phyloP scores from a whole-genome alignment of 2,113 vertebrate species.

The Beaufortia kweichowensis region DNA sequence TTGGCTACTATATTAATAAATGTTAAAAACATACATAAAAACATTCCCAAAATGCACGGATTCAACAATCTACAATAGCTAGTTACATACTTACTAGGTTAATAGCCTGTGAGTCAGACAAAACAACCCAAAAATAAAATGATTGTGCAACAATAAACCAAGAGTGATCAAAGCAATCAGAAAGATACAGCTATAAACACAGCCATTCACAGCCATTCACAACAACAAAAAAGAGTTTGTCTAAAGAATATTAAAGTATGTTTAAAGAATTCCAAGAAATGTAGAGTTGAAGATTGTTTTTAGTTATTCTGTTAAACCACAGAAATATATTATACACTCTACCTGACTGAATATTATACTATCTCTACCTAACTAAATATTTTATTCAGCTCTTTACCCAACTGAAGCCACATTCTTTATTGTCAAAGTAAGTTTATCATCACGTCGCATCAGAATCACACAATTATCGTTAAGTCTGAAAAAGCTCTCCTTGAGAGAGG shows the following conservation, averaged over 20 bases:
- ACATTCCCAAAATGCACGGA: too few relatives aligned
- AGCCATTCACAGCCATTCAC: too few relatives aligned
- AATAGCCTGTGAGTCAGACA: conserved; percentile 13
- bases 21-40: too few relatives aligned
- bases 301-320: too few relatives aligned
- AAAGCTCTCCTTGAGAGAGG: conserved; percentile 14
- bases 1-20: too few relatives aligned
- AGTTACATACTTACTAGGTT: not conserved
- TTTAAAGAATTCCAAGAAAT: too few relatives aligned
- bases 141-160: too few relatives aligned
- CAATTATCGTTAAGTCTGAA: conserved; percentile 21
- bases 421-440: conserved; percentile 16
- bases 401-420: conserved; percentile 4
- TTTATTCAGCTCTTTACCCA: conserved; percentile 13
- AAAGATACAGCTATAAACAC: too few relatives aligned
- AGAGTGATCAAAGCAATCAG: too few relatives aligned
- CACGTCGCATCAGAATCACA: conserved; percentile 16
- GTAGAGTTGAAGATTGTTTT: conserved; percentile 11
- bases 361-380: not conserved
- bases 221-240: too few relatives aligned
- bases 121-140: conserved; percentile 25
- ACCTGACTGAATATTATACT: not conserved
- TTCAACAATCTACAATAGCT: not conserved
- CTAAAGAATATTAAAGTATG: too few relatives aligned
- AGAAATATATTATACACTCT: not conserved